Evolutionary conservation across 1,140 invertebrate species (phyloP).

Genomic region (Reticulitermes speratus): DNA sequence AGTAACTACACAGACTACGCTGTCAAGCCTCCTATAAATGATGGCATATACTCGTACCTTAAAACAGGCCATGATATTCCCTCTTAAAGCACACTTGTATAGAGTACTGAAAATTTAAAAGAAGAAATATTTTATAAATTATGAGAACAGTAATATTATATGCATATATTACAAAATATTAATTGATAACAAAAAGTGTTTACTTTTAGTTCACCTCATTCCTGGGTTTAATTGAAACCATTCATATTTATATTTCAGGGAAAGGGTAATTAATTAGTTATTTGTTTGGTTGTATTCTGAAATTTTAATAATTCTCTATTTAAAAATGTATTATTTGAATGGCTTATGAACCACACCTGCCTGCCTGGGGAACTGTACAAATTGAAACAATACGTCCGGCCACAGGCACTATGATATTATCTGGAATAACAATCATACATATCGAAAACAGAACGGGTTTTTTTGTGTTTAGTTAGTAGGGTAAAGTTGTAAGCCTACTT

Average conservation of each 20-base stretch:
- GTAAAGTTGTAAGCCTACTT: too few species aligned
- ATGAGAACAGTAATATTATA: not conserved
- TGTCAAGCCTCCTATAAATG: too few species aligned
- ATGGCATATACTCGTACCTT: too few species aligned
- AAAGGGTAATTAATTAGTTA: constrained; percentile 13
- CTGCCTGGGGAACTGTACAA: not conserved
- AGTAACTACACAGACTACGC: too few species aligned
- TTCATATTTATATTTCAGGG: not conserved
- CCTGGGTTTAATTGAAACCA: not conserved
- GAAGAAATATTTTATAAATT: not conserved
- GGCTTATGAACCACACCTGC: not conserved
- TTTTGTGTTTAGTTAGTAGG: too few species aligned
- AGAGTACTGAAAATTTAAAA: not conserved
- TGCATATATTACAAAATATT: not conserved
- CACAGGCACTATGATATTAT: not conserved
- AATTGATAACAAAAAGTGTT: not conserved
- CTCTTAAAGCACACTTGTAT: too few species aligned
- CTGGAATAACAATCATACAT: too few species aligned
- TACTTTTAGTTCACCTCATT: not conserved
- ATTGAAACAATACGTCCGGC: not conserved
- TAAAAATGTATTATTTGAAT: not conserved
- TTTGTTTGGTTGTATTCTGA: not conserved
- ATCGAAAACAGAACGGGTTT: too few species aligned
- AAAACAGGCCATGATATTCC: too few species aligned
- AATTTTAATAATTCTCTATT: constrained; percentile 2